A percentile compares a stretch with the other conserved stretches of the same genome.
phyloP scores from a whole-genome alignment of 2,113 vertebrate species.

The Gobiocypris rarus region DNA sequence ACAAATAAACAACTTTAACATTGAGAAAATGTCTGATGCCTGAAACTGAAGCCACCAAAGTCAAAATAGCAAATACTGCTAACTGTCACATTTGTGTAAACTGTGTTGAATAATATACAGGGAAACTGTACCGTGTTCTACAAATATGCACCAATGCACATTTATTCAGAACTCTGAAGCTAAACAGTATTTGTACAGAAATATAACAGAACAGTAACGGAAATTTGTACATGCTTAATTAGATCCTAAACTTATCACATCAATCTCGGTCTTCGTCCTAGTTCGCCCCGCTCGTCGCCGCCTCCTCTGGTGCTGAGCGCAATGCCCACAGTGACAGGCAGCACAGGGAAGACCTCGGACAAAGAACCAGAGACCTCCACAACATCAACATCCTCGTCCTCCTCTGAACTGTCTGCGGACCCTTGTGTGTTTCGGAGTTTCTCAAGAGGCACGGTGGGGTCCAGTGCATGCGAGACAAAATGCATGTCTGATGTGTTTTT shows the following conservation, averaged over 20 bases:
- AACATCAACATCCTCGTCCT: conserved; percentile 68
- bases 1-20: background rate
- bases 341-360: conserved; percentile 36
- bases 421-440: background rate
- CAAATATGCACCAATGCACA: background rate
- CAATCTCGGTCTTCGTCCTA: conserved; percentile 58
- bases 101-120: background rate
- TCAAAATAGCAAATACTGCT: conserved; percentile 1
- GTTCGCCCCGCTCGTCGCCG: no score
- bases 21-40: background rate
- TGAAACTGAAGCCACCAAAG: conserved; percentile 29
- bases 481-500: background rate
- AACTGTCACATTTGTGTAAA: background rate
- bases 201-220: background rate
- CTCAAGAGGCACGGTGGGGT: background rate
- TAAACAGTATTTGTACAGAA: background rate
- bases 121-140: background rate
- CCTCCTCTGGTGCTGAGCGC: conserved; percentile 51
- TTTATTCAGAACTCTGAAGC: conserved; percentile 7
- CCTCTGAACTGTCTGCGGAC: conserved; percentile 44
- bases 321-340: conserved; percentile 48
- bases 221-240: background rate
- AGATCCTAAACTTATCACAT: conserved; percentile 57
- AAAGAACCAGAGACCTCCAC: conserved; percentile 55
- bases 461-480: conserved; percentile 8